Base-by-base conservation (phyloP, 2,113 vertebrate species). In the Chaenogobius annularis region DNA sequence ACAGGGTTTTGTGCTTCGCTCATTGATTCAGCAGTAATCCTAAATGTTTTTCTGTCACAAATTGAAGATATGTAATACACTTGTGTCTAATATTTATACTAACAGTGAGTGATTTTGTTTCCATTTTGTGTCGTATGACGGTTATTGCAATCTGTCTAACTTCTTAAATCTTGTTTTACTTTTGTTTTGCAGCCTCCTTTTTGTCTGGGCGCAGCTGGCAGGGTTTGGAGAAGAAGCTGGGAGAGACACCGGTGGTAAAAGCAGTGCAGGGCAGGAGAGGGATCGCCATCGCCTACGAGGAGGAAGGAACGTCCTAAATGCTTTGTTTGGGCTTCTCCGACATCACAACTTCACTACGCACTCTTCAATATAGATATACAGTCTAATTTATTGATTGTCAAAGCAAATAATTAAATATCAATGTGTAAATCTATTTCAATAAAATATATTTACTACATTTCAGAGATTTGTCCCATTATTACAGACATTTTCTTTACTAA, bases 201-300 rank as follows among this genome's bases (percentile, higher is more conserved):
- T 88, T 99, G 85, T 88, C 93, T 3, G 92, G 92, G 3, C 95
- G 98, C 31, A 98, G 95, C 87, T 99, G 98, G 97, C 91, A 78
- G 26, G 98, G 98, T 10, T 86, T 99, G 79, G 96, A 99, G 78
- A 94, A 92, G 82, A 91, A 92, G 75, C 75, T 98, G 89, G 97
- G 97, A 1, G 92, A 96, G 91, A 96, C 95, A 0, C 91, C 94
- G 0, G 78, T 96, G 31, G 88, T 90, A 46, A 96, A 95, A 80
- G 96, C 95, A 0, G 92, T 94, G 65, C 83, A 91, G 43, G 98
- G 98, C 69, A 93, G 95, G 70, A 95, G 92, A 75, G 98, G 98
- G 40, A 95, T 99, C 59, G 96, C 98, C 46, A 97, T 99, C 5
- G 96, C 97, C 70, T 99, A 99, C 0, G 98, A 99, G 70, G 95